phyloP scores from a whole-genome alignment of 1,140 invertebrate species.

The Chelonus insularis region DNA sequence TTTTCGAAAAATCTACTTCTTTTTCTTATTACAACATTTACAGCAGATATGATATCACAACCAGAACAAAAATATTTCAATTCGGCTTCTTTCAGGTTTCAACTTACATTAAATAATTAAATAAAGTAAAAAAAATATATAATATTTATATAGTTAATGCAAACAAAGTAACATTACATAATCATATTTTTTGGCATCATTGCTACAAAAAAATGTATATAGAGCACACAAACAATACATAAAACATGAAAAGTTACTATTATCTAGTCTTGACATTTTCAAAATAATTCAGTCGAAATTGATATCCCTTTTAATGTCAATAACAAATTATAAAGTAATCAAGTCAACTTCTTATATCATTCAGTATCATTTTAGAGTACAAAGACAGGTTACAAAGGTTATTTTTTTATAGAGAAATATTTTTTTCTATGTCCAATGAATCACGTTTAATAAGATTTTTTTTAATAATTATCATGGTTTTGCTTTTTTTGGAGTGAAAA shows the following conservation, averaged over 20 bases:
- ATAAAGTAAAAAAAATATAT: constrained; percentile 6
- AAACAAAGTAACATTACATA: background rate
- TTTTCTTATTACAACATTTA: constrained; percentile 11
- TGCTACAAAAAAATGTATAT: background rate
- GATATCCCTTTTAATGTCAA: too few species aligned
- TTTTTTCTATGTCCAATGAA: too few species aligned
- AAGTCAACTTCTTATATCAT: too few species aligned
- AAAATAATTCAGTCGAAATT: too few species aligned
- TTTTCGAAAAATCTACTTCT: background rate
- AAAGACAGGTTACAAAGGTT: too few species aligned
- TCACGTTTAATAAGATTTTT: too few species aligned
- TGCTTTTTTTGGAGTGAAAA: too few species aligned
- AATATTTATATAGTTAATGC: background rate
- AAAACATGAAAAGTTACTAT: background rate
- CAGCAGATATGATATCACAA: constrained; percentile 22
- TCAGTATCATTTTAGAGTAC: too few species aligned
- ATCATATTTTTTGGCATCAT: constrained; percentile 12
- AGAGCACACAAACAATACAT: constrained; percentile 3
- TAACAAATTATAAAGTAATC: too few species aligned
- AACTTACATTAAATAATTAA: background rate
- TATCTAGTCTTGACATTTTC: too few species aligned
- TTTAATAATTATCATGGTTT: too few species aligned
- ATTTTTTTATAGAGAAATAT: too few species aligned
- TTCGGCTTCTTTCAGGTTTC: background rate
- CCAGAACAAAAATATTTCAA: constrained; percentile 10